Conservation (phyloP, 2,113 vertebrate species). For the Hypocryptadius cinnamomeus region DNA sequence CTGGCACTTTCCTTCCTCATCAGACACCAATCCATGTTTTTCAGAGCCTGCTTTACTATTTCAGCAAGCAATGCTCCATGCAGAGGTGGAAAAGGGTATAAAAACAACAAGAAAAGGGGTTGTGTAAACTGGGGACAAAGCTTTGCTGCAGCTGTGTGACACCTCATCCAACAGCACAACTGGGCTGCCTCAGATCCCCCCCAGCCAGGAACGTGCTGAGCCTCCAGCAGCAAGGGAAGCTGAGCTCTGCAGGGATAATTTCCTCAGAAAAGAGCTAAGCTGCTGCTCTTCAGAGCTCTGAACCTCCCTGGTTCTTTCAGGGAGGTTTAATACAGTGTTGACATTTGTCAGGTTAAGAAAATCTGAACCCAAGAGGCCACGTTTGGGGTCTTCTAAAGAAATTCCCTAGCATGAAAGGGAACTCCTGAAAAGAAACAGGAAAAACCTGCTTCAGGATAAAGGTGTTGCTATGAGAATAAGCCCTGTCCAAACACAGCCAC, state of each 20-base stretch:
- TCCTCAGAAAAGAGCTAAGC: not conserved
- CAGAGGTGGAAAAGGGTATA: not conserved
- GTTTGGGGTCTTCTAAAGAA: not conserved
- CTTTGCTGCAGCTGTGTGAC: not conserved
- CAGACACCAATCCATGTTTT: not conserved
- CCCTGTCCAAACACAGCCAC: slow-evolving; percentile 28
- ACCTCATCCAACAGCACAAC: not conserved
- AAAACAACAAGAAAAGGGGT: not conserved
- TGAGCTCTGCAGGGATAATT: not conserved
- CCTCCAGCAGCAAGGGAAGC: not conserved
- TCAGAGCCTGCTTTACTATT: not conserved
- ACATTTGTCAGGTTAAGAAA: not conserved
- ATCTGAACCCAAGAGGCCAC: not conserved
- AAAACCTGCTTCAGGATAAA: slow-evolving; percentile 52
- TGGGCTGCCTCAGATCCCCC: not conserved
- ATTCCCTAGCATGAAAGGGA: not conserved
- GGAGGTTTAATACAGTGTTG: not conserved
- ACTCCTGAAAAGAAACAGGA: slow-evolving; percentile 22
- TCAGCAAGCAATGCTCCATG: not conserved
- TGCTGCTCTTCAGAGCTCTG: not conserved
- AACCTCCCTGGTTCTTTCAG: not conserved
- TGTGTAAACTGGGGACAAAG: not conserved
- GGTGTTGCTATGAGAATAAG: slow-evolving; percentile 24
- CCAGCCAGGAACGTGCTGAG: not conserved
- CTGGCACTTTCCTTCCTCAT: not conserved